Base-by-base conservation (phyloP, 1,140 invertebrate genomes). In the Mya arenaria region DNA sequence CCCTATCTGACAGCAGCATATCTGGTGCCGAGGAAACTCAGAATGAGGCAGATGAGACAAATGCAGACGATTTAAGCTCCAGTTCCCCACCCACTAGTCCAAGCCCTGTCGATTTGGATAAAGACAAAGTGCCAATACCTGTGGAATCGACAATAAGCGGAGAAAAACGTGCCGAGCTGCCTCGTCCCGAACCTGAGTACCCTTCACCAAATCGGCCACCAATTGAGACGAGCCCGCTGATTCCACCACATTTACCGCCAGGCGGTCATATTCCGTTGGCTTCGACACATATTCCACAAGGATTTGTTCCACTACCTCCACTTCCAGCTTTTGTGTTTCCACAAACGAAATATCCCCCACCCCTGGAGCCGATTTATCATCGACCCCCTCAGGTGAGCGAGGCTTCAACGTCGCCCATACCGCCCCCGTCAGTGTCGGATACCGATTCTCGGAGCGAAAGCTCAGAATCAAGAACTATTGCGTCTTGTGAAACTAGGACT, bases 1-100 rank as follows among this genome's bases (percentile, higher is more conserved):
- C 91, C 13, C 82, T 87, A 10, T 89, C 91, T 10, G 92, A 93
- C 81, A 90, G 91, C 73, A 93, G 90, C 85, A 84, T 89, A 28
- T 91, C 89, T 69, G 88, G 89, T 68, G 89, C 91, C 81, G 92
- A 92, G 81, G 91, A 92, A 55, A 88, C 86, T 55, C 89, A 88
- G 6, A 90, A 91, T 65, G 92, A 93, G 25, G 90, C 78, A 19
- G 92, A 92, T 72, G 90, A 90, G 56, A 90, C 88, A 62, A 91
- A 90, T 81, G 89, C 90, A 87, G 90, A 90, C 81, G 89, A 90
- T 55, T 77, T 89, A 41, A 90, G 88, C 78, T 89, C 89, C 17
- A 89, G 87, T 39, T 89, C 89, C 48, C 87, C 86, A 48, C 89
- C 90, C 44, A 89, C 87, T 37, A 91, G 87, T 62, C 89, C 90